Evolutionary conservation across 2,113 vertebrate genomes (phyloP), one percentile per base, ranked within the genome.

Genomic region (Xenopus borealis): DNA sequence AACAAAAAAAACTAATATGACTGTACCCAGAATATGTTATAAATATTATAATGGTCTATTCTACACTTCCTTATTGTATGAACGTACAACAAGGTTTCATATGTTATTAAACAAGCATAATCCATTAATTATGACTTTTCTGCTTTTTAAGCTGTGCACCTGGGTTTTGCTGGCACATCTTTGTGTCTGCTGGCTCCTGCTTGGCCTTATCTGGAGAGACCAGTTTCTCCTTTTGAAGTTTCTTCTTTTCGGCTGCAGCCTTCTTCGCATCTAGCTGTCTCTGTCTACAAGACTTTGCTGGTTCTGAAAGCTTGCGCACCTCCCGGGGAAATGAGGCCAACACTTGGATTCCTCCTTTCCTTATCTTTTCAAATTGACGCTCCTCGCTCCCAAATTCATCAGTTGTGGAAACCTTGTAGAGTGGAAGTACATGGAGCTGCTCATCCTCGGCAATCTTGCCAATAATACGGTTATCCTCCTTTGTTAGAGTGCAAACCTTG

Each of bases 401-500:
- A 0, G 94, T 95, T 69, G 14, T 71, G 71, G 94, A 91, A 78
- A 98, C 81, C 80, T 94, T 97, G 85, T 99, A 99, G 66, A 99
- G 93, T 9, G 97, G 97, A 69, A 99, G 90, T 72, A 99, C 97
- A 0, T 99, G 97, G 72, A 99, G 90, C 69, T 99, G 97, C 80
- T 99, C 97, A 0, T 99, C 97, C 12, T 95, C 95, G 0, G 96
- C 95, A 40, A 96, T 89, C 78, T 86, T 87, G 12, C 94, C 93
- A 76, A 97, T 88, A 17, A 78, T 79, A 0, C 96, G 94, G 93
- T 98, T 98, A 90, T 98, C 95, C 84, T 98, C 97, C 87, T 96
- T 98, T 0, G 96, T 98, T 80, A 98, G 90, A 12, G 97, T 99
- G 81, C 97, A 99, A 82, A 99, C 97, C 97, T 99, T 78, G 47